Conservation (phyloP, 2,113 vertebrate genomes). For the Microcebus ravelobensis region DNA sequence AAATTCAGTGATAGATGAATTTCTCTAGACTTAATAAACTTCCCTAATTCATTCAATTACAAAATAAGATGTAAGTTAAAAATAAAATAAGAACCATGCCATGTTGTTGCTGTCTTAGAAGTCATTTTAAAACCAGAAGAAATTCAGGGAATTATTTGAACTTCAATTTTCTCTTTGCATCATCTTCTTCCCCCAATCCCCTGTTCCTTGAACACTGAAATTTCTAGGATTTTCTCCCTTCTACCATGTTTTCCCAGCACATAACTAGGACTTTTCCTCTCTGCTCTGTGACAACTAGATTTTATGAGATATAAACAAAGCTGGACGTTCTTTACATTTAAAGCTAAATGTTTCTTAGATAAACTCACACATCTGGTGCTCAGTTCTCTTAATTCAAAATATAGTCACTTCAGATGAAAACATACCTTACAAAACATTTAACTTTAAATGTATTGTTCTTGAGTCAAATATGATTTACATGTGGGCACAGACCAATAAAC, state of each 20-base stretch:
- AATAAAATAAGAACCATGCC: neutral
- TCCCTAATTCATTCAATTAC: neutral
- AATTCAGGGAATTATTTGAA: neutral
- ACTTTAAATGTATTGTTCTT: neutral
- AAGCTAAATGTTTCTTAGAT: neutral
- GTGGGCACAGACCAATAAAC: neutral
- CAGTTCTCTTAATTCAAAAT: neutral
- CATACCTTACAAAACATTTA: neutral
- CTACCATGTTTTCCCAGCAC: neutral
- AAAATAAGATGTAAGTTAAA: neutral
- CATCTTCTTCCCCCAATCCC: accelerated
- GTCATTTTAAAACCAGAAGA: neutral
- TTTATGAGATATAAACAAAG: neutral
- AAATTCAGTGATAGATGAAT: neutral
- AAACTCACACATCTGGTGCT: neutral
- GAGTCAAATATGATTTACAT: neutral
- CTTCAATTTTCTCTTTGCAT: too few species aligned
- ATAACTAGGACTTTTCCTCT: neutral
- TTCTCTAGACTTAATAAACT: neutral
- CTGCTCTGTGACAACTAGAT: neutral
- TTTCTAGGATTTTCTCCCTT: neutral
- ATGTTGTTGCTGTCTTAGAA: neutral
- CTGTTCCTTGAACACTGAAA: accelerated
- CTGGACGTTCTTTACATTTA: neutral
- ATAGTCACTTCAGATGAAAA: neutral